phyloP scores from a whole-genome alignment of 2,797 vertebrate genomes.

The Bovichtus diacanthus region DNA sequence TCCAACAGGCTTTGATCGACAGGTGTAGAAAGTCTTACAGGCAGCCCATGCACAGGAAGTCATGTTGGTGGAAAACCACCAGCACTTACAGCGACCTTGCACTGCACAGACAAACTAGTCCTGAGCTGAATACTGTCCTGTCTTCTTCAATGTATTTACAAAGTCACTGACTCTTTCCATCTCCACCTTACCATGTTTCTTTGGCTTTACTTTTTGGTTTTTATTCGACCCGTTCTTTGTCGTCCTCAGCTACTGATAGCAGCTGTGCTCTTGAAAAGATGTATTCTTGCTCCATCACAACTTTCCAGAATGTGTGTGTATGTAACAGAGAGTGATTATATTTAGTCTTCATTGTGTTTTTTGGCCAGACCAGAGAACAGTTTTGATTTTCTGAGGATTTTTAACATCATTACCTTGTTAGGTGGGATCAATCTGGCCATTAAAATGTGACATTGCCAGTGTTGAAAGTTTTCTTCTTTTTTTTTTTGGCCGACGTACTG shows the following conservation, averaged over 20 bases:
- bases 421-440: background rate
- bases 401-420: slow-evolving; percentile 22
- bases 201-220: slow-evolving; percentile 5
- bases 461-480: background rate
- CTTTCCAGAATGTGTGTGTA: slow-evolving; percentile 9
- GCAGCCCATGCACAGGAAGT: background rate
- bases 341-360: slow-evolving; percentile 29
- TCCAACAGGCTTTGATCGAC: slow-evolving; percentile 11
- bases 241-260: slow-evolving; percentile 22
- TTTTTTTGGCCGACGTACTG: background rate
- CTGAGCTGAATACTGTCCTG: background rate
- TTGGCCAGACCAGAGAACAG: background rate
- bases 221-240: slow-evolving; percentile 5
- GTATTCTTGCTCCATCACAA: background rate
- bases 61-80: slow-evolving; percentile 13
- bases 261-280: slow-evolving; percentile 17
- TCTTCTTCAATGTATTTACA: slow-evolving; percentile 16
- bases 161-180: slow-evolving; percentile 4
- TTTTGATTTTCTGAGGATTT: background rate
- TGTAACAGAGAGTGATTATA: slow-evolving; percentile 1
- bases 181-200: background rate
- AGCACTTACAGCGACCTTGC: background rate
- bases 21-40: slow-evolving; percentile 26
- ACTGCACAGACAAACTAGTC: slow-evolving; percentile 14
- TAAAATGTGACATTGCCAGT: slow-evolving; percentile 1